A percentile compares a stretch with the other conserved stretches of the same genome.
Conservation (phyloP, 2,113 vertebrate species). For the Lepisosteus oculatus region DNA sequence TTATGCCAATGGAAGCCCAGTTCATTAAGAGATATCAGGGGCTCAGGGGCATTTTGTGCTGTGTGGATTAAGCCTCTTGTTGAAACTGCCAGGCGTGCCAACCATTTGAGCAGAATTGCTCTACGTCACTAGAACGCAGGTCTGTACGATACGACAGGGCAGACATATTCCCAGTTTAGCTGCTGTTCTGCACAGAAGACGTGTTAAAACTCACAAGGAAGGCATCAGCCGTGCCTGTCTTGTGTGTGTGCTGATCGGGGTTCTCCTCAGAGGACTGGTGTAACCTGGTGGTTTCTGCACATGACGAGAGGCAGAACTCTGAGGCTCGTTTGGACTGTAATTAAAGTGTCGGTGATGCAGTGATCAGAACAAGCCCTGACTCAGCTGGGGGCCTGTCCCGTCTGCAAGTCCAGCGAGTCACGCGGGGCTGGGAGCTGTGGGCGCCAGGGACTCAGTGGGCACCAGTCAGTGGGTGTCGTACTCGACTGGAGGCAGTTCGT, state of each 20-base stretch:
- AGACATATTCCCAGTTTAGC: no score
- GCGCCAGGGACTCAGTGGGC: not conserved
- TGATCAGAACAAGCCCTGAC: not conserved
- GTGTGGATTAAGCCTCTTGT: no score
- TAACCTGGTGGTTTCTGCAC: not conserved
- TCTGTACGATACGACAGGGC: no score
- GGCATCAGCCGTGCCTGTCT: no score
- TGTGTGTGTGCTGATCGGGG: not conserved
- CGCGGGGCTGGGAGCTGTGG: not conserved
- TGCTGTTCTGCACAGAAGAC: no score
- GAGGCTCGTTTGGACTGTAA: slow-evolving; percentile 1
- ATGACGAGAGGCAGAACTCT: not conserved
- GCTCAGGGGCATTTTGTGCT: no score
- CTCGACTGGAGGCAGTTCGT: not conserved
- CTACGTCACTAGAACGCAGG: no score
- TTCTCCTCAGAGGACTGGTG: not conserved
- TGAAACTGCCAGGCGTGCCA: no score
- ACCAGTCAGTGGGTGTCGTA: not conserved
- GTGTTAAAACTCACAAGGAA: no score
- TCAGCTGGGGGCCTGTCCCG: not conserved
- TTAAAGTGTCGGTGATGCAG: slow-evolving; percentile 1
- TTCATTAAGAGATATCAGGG: no score
- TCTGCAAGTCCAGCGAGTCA: not conserved
- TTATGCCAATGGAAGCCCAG: no score
- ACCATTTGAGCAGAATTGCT: no score